phyloP scores from a whole-genome alignment of 2,113 vertebrate species.

The Eulemur macaco region DNA sequence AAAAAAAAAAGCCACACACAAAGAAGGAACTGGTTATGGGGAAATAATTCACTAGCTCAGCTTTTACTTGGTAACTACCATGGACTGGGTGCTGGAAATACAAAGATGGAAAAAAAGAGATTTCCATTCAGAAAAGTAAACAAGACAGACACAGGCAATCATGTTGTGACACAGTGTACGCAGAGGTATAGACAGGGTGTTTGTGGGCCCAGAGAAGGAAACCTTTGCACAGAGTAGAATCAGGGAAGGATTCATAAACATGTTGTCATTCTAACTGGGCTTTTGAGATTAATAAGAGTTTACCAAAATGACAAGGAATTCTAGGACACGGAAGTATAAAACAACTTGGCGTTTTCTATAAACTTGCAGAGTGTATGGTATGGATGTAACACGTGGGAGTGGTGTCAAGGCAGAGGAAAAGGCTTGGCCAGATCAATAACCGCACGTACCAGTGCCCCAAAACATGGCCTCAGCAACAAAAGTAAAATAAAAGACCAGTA shows the following conservation, averaged over 20 bases:
- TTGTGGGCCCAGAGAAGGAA: not conserved
- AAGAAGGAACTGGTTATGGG: not conserved
- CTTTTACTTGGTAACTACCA: not conserved
- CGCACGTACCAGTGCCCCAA: not conserved
- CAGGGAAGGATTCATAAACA: not conserved
- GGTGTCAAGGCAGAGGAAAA: not conserved
- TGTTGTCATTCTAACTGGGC: not conserved
- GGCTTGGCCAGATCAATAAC: not conserved
- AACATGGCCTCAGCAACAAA: not conserved
- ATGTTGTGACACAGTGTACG: not conserved
- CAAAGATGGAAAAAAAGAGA: not conserved
- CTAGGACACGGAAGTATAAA: not conserved
- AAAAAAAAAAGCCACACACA: not conserved
- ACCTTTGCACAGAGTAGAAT: not conserved
- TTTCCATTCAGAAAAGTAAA: not conserved
- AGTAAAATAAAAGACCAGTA: not conserved
- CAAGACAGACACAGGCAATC: not conserved
- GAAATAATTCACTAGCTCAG: not conserved
- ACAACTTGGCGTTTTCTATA: not conserved
- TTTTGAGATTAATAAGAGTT: not conserved
- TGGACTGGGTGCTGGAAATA: not conserved
- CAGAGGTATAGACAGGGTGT: not conserved
- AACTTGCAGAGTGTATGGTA: not conserved
- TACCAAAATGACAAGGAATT: not conserved
- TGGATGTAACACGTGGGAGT: not conserved